Conservation (phyloP, 2,797 vertebrate genomes). For the Macrochelys suwanniensis region DNA sequence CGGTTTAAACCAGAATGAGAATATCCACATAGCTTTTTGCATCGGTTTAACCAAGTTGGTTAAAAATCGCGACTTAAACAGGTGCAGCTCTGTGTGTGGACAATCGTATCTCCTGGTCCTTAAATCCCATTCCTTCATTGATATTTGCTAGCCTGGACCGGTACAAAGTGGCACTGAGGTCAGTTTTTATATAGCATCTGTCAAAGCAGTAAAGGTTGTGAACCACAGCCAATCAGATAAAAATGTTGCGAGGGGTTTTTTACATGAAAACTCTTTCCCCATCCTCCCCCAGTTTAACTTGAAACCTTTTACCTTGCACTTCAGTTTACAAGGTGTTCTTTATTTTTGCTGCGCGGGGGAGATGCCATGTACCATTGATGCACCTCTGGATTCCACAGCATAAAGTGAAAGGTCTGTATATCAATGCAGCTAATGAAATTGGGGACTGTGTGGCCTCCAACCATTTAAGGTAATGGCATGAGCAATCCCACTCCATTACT, state of each 20-base stretch:
- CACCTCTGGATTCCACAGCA: not conserved
- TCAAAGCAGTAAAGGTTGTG: not conserved
- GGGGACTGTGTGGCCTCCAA: slow-evolving; percentile 68
- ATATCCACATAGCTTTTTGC: not conserved
- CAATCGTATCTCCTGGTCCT: not conserved
- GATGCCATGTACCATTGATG: not conserved
- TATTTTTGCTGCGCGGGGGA: not conserved
- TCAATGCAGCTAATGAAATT: slow-evolving; percentile 78
- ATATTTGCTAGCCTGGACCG: not conserved
- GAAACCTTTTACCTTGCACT: not conserved
- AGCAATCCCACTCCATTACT: slow-evolving; percentile 73
- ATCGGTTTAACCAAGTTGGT: slow-evolving; percentile 6
- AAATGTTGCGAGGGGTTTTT: not conserved
- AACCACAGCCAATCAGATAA: not conserved
- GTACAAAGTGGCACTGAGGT: accelerated
- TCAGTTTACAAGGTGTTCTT: not conserved
- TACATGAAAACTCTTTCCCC: not conserved
- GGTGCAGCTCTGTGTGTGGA: not conserved
- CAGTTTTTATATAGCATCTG: not conserved
- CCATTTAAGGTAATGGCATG: slow-evolving; percentile 76
- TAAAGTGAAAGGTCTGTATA: slow-evolving; percentile 58
- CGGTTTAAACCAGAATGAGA: not conserved
- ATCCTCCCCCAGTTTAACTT: not conserved
- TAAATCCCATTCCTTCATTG: accelerated
- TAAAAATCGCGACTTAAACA: not conserved